phyloP scores from a whole-genome alignment of 2,113 vertebrate genomes.

The Gymnarchus niloticus region DNA sequence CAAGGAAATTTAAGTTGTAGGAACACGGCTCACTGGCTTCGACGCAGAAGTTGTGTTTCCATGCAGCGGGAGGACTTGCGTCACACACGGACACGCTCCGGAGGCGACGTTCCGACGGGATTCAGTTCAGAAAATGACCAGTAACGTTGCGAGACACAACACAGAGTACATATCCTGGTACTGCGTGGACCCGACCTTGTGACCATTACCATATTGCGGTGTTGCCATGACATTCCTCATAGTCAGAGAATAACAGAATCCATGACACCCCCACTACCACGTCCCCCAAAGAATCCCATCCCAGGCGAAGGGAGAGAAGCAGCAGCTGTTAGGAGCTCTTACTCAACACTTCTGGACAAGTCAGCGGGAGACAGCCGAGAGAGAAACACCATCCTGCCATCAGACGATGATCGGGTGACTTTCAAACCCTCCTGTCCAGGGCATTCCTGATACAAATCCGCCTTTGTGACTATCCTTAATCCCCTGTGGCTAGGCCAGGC shows the following conservation, averaged over 20 bases:
- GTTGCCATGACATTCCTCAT: conserved; percentile 67
- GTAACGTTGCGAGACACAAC: no score
- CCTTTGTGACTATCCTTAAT: background rate
- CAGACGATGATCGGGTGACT: background rate
- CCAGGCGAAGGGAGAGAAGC: background rate
- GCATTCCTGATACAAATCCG: background rate
- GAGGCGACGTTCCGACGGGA: no score
- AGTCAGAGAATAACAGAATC: conserved; percentile 48
- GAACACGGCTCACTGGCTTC: conserved; percentile 17
- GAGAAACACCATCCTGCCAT: background rate
- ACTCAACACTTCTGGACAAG: background rate
- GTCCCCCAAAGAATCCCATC: background rate
- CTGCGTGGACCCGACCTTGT: conserved; percentile 44
- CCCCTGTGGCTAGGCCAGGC: background rate
- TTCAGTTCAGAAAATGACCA: no score
- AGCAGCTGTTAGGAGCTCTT: background rate
- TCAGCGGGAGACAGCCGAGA: background rate
- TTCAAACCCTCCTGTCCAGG: background rate
- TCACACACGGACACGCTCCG: background rate
- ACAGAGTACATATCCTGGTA: no score
- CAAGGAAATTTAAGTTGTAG: background rate
- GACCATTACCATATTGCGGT: conserved; percentile 59
- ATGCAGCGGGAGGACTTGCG: background rate
- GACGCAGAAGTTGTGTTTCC: background rate
- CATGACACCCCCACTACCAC: conserved; percentile 31